Conservation (phyloP, 2,888 invertebrate species). For the Dryobota labecula region DNA sequence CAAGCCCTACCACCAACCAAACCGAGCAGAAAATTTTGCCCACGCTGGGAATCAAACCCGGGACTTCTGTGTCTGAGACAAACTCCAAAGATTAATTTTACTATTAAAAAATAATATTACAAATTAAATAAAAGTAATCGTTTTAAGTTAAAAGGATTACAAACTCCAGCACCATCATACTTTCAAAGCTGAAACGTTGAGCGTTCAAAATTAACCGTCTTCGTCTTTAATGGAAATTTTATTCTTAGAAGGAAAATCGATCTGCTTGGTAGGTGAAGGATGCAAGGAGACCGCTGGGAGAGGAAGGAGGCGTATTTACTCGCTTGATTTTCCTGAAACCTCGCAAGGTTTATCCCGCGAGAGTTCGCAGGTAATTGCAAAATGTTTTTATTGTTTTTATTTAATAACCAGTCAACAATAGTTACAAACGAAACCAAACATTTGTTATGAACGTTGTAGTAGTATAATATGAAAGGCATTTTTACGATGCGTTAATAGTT, state of each 20-base stretch:
- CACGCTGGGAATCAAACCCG: too few species aligned
- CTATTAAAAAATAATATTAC: conserved; percentile 1
- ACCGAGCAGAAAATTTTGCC: too few species aligned
- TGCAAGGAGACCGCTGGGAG: conserved; percentile 39
- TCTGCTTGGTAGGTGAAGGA: conserved; percentile 37
- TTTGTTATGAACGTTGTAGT: conserved; percentile 12
- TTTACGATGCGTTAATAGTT: neutral
- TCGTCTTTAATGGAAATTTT: conserved; percentile 56
- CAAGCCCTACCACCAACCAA: too few species aligned
- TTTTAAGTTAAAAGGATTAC: conserved; percentile 32
- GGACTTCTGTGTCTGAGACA: too few species aligned
- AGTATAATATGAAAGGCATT: neutral
- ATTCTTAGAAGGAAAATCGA: conserved; percentile 53
- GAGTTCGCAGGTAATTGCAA: conserved; percentile 44
- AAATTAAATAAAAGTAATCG: conserved; percentile 37
- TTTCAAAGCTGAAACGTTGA: conserved; percentile 36
- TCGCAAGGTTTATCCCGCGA: conserved; percentile 38
- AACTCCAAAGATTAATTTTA: conserved; percentile 3
- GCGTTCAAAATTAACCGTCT: conserved; percentile 40
- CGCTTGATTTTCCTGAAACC: conserved; percentile 52
- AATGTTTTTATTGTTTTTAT: conserved; percentile 47
- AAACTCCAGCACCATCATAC: neutral
- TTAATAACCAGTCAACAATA: conserved; percentile 27
- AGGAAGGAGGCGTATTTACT: conserved; percentile 40
- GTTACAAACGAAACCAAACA: conserved; percentile 12